Conservation (phyloP, 2,888 invertebrate species). For the Lasioglossum malachurum region DNA sequence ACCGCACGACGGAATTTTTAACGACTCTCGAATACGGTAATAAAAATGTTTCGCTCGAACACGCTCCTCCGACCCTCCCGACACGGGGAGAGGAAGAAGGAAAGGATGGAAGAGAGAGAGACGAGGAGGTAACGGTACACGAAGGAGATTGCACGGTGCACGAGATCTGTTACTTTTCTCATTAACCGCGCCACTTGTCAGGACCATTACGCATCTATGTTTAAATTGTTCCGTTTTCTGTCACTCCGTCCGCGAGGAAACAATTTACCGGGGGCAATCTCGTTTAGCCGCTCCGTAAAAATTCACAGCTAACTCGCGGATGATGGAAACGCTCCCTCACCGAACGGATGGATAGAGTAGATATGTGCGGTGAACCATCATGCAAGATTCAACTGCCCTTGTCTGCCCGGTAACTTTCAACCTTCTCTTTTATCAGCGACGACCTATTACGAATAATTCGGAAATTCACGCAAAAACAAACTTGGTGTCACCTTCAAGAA, state of each 20-base stretch:
- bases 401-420: too few species aligned
- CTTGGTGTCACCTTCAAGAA: background rate
- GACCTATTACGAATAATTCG: too few species aligned
- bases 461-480: background rate
- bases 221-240: slow-evolving; percentile 31
- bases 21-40: slow-evolving; percentile 55
- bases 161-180: background rate
- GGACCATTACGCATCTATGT: slow-evolving; percentile 18
- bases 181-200: slow-evolving; percentile 18
- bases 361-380: too few species aligned
- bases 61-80: background rate
- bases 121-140: background rate
- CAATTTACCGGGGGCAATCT: background rate
- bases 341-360: background rate
- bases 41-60: slow-evolving; percentile 55
- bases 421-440: too few species aligned
- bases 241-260: background rate
- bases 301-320: slow-evolving; percentile 19
- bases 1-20: slow-evolving; percentile 67
- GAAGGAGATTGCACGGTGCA: slow-evolving; percentile 4
- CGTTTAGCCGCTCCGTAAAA: background rate
- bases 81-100: too few species aligned
- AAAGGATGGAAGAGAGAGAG: background rate
- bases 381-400: too few species aligned
- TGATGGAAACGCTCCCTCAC: background rate